phyloP scores from a whole-genome alignment of 2,888 invertebrate genomes.

The Sialis lutaria region DNA sequence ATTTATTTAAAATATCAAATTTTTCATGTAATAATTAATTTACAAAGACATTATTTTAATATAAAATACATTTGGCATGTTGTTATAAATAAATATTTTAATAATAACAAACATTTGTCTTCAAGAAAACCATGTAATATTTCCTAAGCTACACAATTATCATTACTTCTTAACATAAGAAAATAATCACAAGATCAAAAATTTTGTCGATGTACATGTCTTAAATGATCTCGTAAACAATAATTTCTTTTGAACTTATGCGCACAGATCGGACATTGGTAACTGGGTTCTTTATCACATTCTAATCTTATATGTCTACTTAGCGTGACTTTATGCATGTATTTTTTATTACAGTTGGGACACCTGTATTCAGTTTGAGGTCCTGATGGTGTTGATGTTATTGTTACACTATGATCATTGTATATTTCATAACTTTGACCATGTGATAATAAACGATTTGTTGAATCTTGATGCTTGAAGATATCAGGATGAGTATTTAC shows the following conservation, averaged over 20 bases:
- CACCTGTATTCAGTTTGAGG: constrained; percentile 10
- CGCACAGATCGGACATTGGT: constrained; percentile 13
- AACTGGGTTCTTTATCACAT: constrained; percentile 15
- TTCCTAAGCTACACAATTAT: not conserved
- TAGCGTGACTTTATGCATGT: constrained; percentile 18
- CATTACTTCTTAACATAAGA: no score
- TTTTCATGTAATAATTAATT: not conserved
- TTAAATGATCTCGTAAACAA: constrained; percentile 5
- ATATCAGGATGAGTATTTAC: constrained; percentile 3
- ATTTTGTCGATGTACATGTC: constrained; percentile 5
- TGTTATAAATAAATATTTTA: not conserved
- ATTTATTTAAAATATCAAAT: not conserved
- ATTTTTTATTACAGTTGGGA: constrained; percentile 18
- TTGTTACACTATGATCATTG: not conserved
- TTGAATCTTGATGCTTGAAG: not conserved
- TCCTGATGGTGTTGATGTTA: not conserved
- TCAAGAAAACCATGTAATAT: no score
- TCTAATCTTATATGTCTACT: constrained; percentile 16
- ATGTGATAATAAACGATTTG: not conserved
- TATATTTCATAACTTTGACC: not conserved
- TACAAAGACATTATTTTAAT: not conserved
- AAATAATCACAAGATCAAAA: not conserved
- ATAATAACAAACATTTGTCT: not conserved
- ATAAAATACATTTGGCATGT: not conserved
- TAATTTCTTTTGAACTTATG: constrained; percentile 6